Evolutionary conservation across 2,113 vertebrate genomes (phyloP).

Genomic region (Sturnus vulgaris): DNA sequence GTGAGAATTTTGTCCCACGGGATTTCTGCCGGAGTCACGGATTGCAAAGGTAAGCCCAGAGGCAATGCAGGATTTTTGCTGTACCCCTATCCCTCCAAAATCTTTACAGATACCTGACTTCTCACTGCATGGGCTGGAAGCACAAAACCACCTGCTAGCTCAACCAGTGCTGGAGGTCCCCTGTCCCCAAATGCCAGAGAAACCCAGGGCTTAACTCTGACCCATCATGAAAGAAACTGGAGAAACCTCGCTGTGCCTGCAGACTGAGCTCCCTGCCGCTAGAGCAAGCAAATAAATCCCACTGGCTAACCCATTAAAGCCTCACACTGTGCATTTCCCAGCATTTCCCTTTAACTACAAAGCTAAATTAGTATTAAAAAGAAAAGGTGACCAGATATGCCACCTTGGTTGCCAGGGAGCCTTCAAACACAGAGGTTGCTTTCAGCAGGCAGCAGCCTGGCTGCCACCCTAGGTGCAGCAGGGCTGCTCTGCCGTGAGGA

Average conservation of each 20-base stretch:
- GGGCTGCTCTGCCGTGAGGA: not conserved
- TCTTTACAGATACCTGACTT: not conserved
- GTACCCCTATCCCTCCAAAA: not conserved
- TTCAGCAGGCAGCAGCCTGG: not conserved
- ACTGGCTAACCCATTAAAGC: not conserved
- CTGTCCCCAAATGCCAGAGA: not conserved
- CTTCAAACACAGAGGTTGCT: not conserved
- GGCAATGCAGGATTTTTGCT: not conserved
- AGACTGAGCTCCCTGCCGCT: not conserved
- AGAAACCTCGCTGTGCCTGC: not conserved
- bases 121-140: not conserved
- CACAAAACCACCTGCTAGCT: not conserved
- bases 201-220: not conserved
- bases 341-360: not conserved
- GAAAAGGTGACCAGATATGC: not conserved
- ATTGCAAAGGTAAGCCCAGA: not conserved
- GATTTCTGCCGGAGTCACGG: not conserved
- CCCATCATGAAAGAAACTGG: not conserved
- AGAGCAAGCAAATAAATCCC: not conserved
- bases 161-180: not conserved
- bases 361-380: not conserved
- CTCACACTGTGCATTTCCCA: not conserved
- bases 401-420: not conserved
- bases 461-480: not conserved
- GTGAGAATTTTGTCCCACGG: fast-evolving